Conservation (phyloP, 2,113 vertebrate species). For the Cyphomyrus plagiostoma region DNA sequence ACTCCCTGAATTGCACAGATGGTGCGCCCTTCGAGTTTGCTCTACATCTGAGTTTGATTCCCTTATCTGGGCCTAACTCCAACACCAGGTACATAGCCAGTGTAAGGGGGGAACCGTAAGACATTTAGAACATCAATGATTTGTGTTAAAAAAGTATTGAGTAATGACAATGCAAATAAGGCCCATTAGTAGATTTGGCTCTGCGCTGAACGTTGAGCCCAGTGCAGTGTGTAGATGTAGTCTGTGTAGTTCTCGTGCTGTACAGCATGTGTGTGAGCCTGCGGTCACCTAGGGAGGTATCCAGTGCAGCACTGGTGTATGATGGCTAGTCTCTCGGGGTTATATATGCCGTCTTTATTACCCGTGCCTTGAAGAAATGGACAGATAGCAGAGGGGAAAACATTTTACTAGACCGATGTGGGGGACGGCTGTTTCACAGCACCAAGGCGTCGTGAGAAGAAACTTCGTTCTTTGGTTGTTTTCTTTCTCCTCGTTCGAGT, state of each 20-base stretch:
- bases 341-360: conserved; percentile 30
- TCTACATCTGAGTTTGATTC: neutral
- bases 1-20: neutral
- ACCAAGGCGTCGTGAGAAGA: conserved; percentile 31
- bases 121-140: neutral
- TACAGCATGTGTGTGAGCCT: conserved; percentile 23
- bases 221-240: conserved; percentile 12
- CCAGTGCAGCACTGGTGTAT: neutral
- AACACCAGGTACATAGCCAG: neutral
- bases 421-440: neutral
- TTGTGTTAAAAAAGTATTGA: neutral
- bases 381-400: conserved; percentile 5
- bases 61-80: neutral
- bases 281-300: neutral
- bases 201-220: neutral
- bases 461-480: conserved; percentile 14
- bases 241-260: conserved; percentile 25
- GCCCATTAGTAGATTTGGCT: neutral
- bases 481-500: conserved; percentile 13
- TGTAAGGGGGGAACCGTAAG: neutral
- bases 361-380: conserved; percentile 28
- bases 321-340: conserved; percentile 24
- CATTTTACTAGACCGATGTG: neutral
- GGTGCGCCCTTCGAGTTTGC: neutral
- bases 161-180: neutral